Percentiles rank a stretch among this genome's conserved stretches.
phyloP scores from a whole-genome alignment of 2,113 vertebrate species.

The Aviceda subcristata region DNA sequence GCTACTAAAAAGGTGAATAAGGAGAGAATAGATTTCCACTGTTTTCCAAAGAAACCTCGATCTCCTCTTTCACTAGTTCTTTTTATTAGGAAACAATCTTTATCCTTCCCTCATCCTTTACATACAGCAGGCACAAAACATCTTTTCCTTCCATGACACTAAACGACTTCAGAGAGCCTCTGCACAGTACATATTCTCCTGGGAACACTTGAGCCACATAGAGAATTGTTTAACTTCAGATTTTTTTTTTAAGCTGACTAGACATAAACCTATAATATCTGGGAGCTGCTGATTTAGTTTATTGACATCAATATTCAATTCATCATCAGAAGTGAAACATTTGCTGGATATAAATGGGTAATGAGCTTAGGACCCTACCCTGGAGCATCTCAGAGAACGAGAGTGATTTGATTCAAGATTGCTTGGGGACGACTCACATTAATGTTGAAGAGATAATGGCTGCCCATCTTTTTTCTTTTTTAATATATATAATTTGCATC shows the following conservation, averaged over 20 bases:
- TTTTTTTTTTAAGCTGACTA: background rate
- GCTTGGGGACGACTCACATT: background rate
- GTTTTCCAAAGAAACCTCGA: background rate
- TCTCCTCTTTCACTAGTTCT: background rate
- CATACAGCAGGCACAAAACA: background rate
- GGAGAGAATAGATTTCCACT: background rate
- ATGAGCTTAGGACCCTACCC: background rate
- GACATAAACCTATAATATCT: background rate
- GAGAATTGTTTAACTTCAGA: background rate
- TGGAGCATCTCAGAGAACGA: background rate
- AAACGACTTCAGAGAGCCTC: background rate
- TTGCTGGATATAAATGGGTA: background rate
- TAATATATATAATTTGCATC: background rate
- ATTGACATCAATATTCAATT: background rate
- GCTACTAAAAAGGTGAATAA: background rate
- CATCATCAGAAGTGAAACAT: background rate
- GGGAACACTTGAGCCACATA: accelerated
- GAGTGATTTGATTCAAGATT: background rate
- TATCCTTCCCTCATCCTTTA: background rate
- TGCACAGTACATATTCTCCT: background rate
- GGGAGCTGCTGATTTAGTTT: background rate
- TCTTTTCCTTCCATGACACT: background rate
- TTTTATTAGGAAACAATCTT: background rate
- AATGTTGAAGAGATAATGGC: background rate
- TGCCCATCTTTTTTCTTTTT: background rate